These are phyloP conservation scores for Papilio polytes DNA, from an alignment of 1,140 invertebrate genomes.

Conservation along the genomic window DNA sequence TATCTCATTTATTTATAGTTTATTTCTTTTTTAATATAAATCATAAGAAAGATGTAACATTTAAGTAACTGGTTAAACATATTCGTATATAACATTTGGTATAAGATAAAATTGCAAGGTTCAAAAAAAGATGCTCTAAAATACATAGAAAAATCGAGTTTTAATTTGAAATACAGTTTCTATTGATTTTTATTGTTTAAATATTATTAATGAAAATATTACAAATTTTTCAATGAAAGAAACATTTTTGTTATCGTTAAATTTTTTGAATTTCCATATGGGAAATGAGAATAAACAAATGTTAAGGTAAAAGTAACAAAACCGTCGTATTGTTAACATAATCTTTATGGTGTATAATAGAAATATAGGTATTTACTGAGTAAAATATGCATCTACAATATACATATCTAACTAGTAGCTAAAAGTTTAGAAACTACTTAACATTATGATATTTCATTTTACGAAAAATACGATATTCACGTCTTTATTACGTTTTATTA, in stretches of 20 bases:
- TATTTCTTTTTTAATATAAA: not conserved
- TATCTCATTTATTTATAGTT: conserved; percentile 37
- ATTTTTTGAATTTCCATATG: not conserved
- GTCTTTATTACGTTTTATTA: conserved; percentile 31
- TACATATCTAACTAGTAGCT: conserved; percentile 9
- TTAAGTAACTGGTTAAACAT: conserved; percentile 15
- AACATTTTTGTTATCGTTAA: not conserved
- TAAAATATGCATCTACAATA: conserved; percentile 21
- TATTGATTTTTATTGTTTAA: not conserved
- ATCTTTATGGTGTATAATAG: not conserved
- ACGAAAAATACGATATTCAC: conserved; percentile 9
- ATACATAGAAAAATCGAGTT: not conserved
- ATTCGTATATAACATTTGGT: conserved; percentile 18
- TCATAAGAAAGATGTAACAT: conserved; percentile 34
- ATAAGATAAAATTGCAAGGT: not conserved
- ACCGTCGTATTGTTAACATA: not conserved
- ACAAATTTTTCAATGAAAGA: not conserved
- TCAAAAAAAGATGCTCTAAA: not conserved
- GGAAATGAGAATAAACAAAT: not conserved
- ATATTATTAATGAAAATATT: not conserved
- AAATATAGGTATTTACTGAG: not conserved
- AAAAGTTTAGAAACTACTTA: conserved; percentile 11
- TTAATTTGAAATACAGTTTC: not conserved
- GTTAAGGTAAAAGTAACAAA: not conserved
- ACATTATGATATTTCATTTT: conserved; percentile 19